Evolutionary conservation across 23 tunicate genomes (phyloP).

Genomic region (Botrylloides violaceus): DNA sequence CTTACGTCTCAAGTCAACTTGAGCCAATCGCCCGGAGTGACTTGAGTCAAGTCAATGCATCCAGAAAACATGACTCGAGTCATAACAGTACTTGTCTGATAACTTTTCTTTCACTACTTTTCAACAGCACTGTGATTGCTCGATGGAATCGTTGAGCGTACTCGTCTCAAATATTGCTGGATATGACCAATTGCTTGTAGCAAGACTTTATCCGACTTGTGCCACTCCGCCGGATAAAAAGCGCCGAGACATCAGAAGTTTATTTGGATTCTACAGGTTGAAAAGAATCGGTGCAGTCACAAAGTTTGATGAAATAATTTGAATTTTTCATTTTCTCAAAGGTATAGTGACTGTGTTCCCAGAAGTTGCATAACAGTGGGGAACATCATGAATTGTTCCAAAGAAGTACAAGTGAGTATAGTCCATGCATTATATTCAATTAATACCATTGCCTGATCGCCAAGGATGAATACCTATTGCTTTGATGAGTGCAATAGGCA

Average conservation of each 20-base stretch:
- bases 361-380: background rate
- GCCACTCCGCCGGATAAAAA: background rate
- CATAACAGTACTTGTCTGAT: no score
- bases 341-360: background rate
- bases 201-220: background rate
- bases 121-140: slow-evolving; percentile 34
- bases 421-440: no score
- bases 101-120: background rate
- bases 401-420: background rate
- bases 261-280: slow-evolving; percentile 12
- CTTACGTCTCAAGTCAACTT: no score
- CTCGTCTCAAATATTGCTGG: background rate
- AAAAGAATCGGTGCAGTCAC: background rate
- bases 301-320: background rate
- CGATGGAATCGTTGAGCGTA: slow-evolving; percentile 17
- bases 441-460: no score
- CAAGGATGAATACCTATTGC: no score
- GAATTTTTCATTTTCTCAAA: no score
- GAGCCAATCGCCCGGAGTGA: no score
- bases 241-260: background rate
- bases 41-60: no score
- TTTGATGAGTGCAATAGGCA: no score
- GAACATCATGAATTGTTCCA: background rate
- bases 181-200: slow-evolving; percentile 2
- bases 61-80: no score